These are phyloP conservation scores for Eupithecia exiguata DNA, from an alignment of 2,888 invertebrate genomes.

Conservation along the genomic window DNA sequence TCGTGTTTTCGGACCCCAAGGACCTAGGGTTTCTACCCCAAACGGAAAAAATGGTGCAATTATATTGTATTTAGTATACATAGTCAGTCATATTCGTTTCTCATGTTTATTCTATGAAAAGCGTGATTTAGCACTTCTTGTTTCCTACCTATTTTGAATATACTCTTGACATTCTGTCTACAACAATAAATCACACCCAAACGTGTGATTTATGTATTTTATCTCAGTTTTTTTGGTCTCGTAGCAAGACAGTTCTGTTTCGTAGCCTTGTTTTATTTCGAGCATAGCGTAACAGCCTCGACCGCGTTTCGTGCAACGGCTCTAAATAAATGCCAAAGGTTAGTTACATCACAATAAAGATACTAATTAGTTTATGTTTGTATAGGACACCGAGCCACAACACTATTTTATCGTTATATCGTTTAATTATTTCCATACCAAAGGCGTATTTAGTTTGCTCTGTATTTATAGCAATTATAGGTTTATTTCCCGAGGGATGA, in stretches of 20 bases:
- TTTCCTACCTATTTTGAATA: conserved; percentile 2
- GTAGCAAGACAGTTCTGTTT: conserved; percentile 25
- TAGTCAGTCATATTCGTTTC: not conserved
- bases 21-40: no score
- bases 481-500: conserved; percentile 5
- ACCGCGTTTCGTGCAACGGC: conserved; percentile 53
- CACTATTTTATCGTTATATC: conserved; percentile 6
- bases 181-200: not conserved
- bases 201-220: not conserved
- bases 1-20: no score
- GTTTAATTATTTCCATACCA: conserved; percentile 14
- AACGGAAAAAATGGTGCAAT: no score
- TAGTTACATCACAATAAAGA: conserved; percentile 37
- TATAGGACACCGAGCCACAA: conserved; percentile 25
- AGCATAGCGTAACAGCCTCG: conserved; percentile 53
- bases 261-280: conserved; percentile 52
- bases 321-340: conserved; percentile 52
- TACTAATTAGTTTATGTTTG: conserved; percentile 36
- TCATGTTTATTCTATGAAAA: conserved; percentile 1
- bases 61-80: not conserved
- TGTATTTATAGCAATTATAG: conserved; percentile 5
- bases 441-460: conserved; percentile 7
- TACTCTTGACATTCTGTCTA: not conserved
- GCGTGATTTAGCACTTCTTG: not conserved
- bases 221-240: conserved; percentile 13